Evolutionary conservation across 2,888 invertebrate species (phyloP).

Genomic region (Drosophila austrosaltans): DNA sequence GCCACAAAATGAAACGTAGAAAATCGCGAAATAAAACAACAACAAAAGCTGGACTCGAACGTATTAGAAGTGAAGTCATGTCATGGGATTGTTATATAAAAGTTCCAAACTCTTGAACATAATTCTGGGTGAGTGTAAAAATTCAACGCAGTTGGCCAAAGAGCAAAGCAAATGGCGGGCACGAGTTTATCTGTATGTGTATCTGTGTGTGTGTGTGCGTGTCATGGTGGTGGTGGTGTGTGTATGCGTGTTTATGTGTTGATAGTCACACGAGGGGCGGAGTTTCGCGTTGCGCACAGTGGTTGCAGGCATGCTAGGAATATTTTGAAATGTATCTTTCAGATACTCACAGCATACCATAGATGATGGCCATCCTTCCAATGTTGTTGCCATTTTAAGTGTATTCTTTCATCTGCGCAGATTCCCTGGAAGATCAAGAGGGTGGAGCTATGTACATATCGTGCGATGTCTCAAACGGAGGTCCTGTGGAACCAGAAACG

Average conservation of each 20-base stretch:
- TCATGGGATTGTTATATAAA: constrained; percentile 84
- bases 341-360: constrained; percentile 30
- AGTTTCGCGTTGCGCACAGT: constrained; percentile 67
- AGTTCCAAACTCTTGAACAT: constrained; percentile 84
- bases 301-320: constrained; percentile 39
- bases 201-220: constrained; percentile 24
- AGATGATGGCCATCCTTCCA: constrained; percentile 36
- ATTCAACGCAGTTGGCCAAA: constrained; percentile 27
- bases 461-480: constrained; percentile 84
- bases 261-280: constrained; percentile 55
- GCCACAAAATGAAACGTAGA: constrained; percentile 83
- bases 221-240: neutral
- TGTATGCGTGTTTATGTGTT: neutral
- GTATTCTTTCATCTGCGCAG: constrained; percentile 71
- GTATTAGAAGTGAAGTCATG: constrained; percentile 81
- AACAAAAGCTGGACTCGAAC: constrained; percentile 50
- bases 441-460: constrained; percentile 85
- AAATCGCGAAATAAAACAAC: constrained; percentile 77
- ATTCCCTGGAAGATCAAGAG: constrained; percentile 84
- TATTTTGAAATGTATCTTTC: constrained; percentile 37
- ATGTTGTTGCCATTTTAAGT: constrained; percentile 16
- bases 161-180: constrained; percentile 69
- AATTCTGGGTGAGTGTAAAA: constrained; percentile 82
- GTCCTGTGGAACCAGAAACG: constrained; percentile 84
- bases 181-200: constrained; percentile 27